phyloP scores from a whole-genome alignment of 1,140 invertebrate genomes.

The Lucilia sericata region DNA sequence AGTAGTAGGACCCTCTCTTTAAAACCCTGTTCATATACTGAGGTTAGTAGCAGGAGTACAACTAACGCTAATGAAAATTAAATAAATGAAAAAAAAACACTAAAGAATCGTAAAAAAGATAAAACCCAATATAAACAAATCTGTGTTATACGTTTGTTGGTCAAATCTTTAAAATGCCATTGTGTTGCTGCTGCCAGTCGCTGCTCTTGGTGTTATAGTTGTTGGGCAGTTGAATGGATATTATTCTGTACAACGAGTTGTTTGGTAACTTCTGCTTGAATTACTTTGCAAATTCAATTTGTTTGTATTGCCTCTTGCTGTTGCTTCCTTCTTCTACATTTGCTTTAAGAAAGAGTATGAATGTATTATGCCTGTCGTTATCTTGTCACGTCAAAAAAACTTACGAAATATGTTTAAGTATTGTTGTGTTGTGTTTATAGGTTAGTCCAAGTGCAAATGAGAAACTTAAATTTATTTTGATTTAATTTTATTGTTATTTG shows the following conservation, averaged over 20 bases:
- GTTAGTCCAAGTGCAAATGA: constrained; percentile 40
- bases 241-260: neutral
- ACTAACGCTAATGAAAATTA: constrained; percentile 11
- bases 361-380: constrained; percentile 57
- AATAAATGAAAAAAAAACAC: constrained; percentile 11
- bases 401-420: constrained; percentile 25
- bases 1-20: neutral
- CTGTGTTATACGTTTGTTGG: neutral
- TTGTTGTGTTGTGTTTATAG: constrained; percentile 46
- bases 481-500: constrained; percentile 26
- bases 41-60: neutral
- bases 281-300: constrained; percentile 38
- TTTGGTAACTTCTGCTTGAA: constrained; percentile 23
- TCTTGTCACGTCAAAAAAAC: constrained; percentile 67
- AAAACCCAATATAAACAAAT: no score
- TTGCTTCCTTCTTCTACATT: neutral
- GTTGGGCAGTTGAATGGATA: no score
- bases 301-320: neutral
- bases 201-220: no score
- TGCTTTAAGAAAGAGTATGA: neutral
- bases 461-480: constrained; percentile 22
- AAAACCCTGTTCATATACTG: neutral
- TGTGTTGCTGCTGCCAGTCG: neutral
- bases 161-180: neutral
- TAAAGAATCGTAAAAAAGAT: neutral